phyloP scores from a whole-genome alignment of 2,888 invertebrate species.

The Dryobota labecula region DNA sequence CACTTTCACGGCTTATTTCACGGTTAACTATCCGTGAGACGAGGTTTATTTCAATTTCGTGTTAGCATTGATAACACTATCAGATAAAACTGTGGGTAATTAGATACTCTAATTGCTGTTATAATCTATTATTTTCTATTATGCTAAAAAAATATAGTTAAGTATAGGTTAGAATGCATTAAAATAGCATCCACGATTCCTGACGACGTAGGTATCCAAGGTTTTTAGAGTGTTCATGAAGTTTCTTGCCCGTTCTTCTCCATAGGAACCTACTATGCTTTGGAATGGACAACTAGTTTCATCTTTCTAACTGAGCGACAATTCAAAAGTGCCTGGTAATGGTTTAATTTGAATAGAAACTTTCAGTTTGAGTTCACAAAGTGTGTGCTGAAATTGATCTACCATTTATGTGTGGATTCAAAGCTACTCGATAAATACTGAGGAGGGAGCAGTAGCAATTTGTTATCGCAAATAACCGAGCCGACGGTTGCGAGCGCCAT shows the following conservation, averaged over 20 bases:
- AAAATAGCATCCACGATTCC: not conserved
- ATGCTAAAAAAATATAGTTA: not conserved
- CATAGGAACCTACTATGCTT: no score
- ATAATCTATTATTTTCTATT: not conserved
- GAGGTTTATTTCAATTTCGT: slow-evolving; percentile 27
- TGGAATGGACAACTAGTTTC: not conserved
- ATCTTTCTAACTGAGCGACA: not conserved
- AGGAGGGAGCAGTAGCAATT: slow-evolving; percentile 66
- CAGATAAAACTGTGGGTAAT: slow-evolving; percentile 9
- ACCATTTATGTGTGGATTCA: slow-evolving; percentile 17
- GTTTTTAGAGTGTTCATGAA: not conserved
- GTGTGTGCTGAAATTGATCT: slow-evolving; percentile 5
- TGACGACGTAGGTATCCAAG: not conserved
- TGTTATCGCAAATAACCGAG: slow-evolving; percentile 70
- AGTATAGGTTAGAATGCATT: not conserved
- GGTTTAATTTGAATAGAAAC: not conserved
- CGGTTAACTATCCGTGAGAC: slow-evolving; percentile 48
- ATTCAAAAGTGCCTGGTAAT: no score
- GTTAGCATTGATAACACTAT: slow-evolving; percentile 22
- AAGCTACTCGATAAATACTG: slow-evolving; percentile 20
- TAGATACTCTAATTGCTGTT: no score
- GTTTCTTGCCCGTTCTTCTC: no score
- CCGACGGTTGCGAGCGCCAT: slow-evolving; percentile 74
- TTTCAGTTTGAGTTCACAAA: slow-evolving; percentile 14
- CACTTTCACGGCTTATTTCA: slow-evolving; percentile 58